phyloP scores from a whole-genome alignment of 2,113 vertebrate species.

The Syrrhaptes paradoxus region DNA sequence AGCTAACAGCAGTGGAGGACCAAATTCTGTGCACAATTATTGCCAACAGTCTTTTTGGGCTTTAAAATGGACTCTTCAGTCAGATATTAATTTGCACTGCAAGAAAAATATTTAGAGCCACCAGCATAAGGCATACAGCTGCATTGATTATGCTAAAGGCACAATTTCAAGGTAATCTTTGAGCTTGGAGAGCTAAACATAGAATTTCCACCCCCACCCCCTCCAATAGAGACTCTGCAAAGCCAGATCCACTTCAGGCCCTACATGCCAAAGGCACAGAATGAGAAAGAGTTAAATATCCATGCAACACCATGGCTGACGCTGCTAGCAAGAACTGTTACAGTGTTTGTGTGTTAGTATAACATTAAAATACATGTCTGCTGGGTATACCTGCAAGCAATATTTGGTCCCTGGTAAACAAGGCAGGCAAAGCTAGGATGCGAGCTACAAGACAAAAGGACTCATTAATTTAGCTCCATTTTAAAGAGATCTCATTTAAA shows the following conservation, averaged over 20 bases:
- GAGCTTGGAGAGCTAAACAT: not conserved
- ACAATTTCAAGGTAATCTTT: not conserved
- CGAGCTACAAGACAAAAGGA: not conserved
- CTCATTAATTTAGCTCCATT: not conserved
- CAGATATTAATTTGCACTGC: conserved; percentile 1
- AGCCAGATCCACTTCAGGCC: not conserved
- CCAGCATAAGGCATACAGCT: not conserved
- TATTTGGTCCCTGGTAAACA: not conserved
- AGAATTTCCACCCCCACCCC: not conserved
- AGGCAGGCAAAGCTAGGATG: not conserved
- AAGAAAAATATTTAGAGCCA: not conserved
- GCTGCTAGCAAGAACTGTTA: not conserved
- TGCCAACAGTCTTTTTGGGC: not conserved
- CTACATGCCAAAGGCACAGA: not conserved
- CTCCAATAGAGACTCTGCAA: not conserved
- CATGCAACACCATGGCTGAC: not conserved
- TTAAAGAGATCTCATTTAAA: not conserved
- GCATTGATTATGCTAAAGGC: not conserved
- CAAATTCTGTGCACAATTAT: not conserved
- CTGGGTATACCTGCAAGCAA: not conserved
- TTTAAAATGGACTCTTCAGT: conserved; percentile 12
- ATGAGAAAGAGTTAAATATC: not conserved
- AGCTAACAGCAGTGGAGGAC: not conserved
- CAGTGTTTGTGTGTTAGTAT: not conserved
- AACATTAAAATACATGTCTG: not conserved